Evolutionary conservation across 2,888 invertebrate genomes (phyloP), one percentile per base, ranked within the genome.

Genomic region (Eupeodes latifasciatus): DNA sequence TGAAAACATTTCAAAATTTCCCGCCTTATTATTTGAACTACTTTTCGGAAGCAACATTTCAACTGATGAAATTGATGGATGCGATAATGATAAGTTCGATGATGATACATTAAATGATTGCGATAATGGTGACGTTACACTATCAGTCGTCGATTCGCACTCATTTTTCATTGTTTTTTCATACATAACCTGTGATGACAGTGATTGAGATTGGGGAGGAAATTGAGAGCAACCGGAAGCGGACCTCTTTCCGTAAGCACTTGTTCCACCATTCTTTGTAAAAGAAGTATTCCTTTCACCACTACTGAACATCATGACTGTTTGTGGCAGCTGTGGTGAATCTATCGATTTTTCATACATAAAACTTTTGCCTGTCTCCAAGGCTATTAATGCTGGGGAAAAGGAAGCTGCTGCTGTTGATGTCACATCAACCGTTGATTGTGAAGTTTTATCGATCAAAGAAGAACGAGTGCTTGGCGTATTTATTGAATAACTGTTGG

Each of bases 331-430:
- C 77, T 85, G 79, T 19, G 59, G 76, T 57, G 57, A 75, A 71
- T 75, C 53, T 80, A 87, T 87, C 72, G 86, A 87, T 87, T 87
- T 87, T 83, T 87, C 79, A 72, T 83, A 19, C 55, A 71, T 80
- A 12, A 27, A 53, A 87, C 55, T 80, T 55, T 75, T 61, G 11
- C 76, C 76, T 76, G 71, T 53, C n/a, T 76, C 61, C 5, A 40
- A 40, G 16, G 47, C 66, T n/a, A 19, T 10, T 19, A 19, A 34
- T 16, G 53, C 19, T 47, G 57, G 66, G 49, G 82, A 79, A 51
- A 67, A 69, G 53, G 82, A 71, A 86, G 75, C 75, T 78, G 77
- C 14, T 75, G 79, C 16, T 75, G 79, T 19, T 76, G 79, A 44
- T 71, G 51, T 66, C 47, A 75, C 53, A 62, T 86, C 75, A 5